These are phyloP conservation scores for Clupea harengus DNA, from an alignment of 2,113 vertebrate genomes.

Conservation along the genomic window DNA sequence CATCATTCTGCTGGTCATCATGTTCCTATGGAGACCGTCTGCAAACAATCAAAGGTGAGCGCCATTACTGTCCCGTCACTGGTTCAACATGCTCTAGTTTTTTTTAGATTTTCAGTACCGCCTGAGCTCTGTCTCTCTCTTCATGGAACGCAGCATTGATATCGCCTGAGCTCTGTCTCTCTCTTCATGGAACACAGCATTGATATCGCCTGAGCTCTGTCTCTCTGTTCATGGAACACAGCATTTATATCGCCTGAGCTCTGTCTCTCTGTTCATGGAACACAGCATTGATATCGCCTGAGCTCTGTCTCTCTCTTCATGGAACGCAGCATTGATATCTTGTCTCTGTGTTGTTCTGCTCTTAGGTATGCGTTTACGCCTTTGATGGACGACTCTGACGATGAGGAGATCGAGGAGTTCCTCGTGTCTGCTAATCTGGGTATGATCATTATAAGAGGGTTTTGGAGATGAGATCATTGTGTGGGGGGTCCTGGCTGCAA, in stretches of 20 bases:
- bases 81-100: not conserved
- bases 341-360: not conserved
- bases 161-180: too few species aligned
- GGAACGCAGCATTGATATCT: not conserved
- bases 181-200: too few species aligned
- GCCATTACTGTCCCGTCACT: not conserved
- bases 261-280: too few species aligned
- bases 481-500: not conserved
- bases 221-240: too few species aligned
- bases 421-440: conserved; percentile 76
- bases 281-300: too few species aligned
- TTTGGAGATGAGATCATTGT: not conserved
- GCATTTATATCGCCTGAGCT: too few species aligned
- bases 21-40: conserved; percentile 88
- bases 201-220: too few species aligned
- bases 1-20: conserved; percentile 81
- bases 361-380: conserved; percentile 84
- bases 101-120: not conserved
- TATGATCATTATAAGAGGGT: conserved; percentile 40
- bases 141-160: not conserved
- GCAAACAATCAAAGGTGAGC: conserved; percentile 83
- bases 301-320: not conserved
- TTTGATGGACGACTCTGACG: conserved; percentile 85
- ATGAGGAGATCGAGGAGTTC: conserved; percentile 86
- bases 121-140: not conserved